Percentiles rank a stretch among this genome's conserved stretches.
These are phyloP conservation scores for Centropus unirufus DNA, from an alignment of 2,113 vertebrate species.

Conservation along the genomic window DNA sequence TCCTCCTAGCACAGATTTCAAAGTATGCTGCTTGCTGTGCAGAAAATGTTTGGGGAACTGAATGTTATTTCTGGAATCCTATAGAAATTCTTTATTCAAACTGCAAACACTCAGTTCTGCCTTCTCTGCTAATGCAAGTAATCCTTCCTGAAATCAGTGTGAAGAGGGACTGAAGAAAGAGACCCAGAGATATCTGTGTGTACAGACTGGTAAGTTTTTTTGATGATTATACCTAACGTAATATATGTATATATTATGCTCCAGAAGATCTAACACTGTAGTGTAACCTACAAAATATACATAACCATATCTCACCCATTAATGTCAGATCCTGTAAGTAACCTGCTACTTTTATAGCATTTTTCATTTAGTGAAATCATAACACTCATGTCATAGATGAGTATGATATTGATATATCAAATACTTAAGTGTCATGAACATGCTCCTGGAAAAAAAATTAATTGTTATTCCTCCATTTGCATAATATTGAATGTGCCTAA, in stretches of 20 bases:
- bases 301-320: not conserved
- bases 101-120: not conserved
- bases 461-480: not conserved
- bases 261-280: not conserved
- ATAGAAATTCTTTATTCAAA: slow-evolving; percentile 29
- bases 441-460: not conserved
- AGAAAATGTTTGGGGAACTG: not conserved
- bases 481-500: not conserved
- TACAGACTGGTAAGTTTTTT: not conserved
- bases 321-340: not conserved
- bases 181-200: not conserved
- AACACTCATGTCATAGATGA: not conserved
- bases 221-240: not conserved
- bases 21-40: slow-evolving; percentile 1
- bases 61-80: not conserved
- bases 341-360: not conserved
- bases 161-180: not conserved
- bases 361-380: not conserved
- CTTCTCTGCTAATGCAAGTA: not conserved
- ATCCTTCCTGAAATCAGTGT: not conserved
- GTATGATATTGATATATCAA: not conserved
- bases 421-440: not conserved
- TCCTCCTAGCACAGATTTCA: not conserved
- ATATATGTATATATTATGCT: not conserved
- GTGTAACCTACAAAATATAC: not conserved